Evolutionary conservation across 2,888 invertebrate species (phyloP).

Genomic region (Yponomeuta malinellus): DNA sequence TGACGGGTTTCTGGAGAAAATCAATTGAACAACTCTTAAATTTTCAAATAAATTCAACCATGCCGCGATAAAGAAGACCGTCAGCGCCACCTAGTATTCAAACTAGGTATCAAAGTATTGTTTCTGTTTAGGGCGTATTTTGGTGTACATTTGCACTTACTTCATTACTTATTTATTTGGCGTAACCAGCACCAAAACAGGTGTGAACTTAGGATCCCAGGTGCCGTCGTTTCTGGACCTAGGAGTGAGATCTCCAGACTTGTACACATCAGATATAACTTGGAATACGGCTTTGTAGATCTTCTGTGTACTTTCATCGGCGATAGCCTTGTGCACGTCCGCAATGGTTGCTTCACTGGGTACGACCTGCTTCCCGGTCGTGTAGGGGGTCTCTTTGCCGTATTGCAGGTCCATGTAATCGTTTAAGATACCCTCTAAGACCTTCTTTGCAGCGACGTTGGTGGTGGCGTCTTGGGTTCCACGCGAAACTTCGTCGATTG

Average conservation of each 20-base stretch:
- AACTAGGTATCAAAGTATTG: too few relatives aligned
- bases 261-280: constrained; percentile 47
- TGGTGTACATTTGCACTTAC: too few relatives aligned
- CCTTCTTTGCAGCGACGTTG: constrained; percentile 41
- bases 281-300: constrained; percentile 49
- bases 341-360: constrained; percentile 42
- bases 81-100: too few relatives aligned
- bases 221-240: constrained; percentile 43
- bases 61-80: too few relatives aligned
- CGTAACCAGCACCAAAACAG: constrained; percentile 52
- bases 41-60: too few relatives aligned
- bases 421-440: constrained; percentile 54
- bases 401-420: constrained; percentile 64
- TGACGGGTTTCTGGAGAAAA: too few relatives aligned
- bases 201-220: constrained; percentile 55
- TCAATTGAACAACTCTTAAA: too few relatives aligned
- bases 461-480: constrained; percentile 45
- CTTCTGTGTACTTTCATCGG: constrained; percentile 36
- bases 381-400: constrained; percentile 56
- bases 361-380: constrained; percentile 55
- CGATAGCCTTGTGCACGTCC: constrained; percentile 45
- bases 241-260: constrained; percentile 52
- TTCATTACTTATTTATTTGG: constrained; percentile 30
- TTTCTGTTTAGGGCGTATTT: too few relatives aligned
- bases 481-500: constrained; percentile 44